phyloP scores from a whole-genome alignment of 2,113 vertebrate genomes.

The Gambusia holbrooki region DNA sequence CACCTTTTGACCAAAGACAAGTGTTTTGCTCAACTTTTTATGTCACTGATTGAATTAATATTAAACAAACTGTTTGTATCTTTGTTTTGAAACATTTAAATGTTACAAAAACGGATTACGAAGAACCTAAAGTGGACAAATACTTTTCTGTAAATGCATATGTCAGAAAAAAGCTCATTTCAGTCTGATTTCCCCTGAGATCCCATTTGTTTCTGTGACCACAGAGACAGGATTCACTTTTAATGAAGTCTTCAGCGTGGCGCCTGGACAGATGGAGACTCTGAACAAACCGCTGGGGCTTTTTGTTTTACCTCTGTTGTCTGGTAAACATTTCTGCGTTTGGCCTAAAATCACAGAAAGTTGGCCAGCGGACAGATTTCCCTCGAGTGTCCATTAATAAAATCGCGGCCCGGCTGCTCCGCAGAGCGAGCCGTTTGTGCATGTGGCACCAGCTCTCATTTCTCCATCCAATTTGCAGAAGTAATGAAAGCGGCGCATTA shows the following conservation, averaged over 20 bases:
- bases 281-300: no score
- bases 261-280: not conserved
- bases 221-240: conserved; percentile 35
- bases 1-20: no score
- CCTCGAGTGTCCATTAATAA: conserved; percentile 47
- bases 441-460: conserved; percentile 8
- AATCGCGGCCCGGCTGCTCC: conserved; percentile 34
- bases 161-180: conserved; percentile 8
- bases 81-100: no score
- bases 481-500: conserved; percentile 28
- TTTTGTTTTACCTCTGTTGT: not conserved
- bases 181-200: conserved; percentile 28
- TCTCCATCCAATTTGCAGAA: conserved; percentile 37
- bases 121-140: no score
- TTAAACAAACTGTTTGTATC: no score
- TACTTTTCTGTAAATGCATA: no score
- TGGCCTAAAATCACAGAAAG: conserved; percentile 24
- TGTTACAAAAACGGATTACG: no score
- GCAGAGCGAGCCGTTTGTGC: conserved; percentile 1
- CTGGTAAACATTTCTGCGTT: conserved; percentile 20
- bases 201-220: conserved; percentile 24
- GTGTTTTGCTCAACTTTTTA: no score
- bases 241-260: conserved; percentile 32
- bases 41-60: no score
- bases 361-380: conserved; percentile 51